Base-by-base conservation (phyloP, 2,797 vertebrate genomes). In the Myotis daubentonii region DNA sequence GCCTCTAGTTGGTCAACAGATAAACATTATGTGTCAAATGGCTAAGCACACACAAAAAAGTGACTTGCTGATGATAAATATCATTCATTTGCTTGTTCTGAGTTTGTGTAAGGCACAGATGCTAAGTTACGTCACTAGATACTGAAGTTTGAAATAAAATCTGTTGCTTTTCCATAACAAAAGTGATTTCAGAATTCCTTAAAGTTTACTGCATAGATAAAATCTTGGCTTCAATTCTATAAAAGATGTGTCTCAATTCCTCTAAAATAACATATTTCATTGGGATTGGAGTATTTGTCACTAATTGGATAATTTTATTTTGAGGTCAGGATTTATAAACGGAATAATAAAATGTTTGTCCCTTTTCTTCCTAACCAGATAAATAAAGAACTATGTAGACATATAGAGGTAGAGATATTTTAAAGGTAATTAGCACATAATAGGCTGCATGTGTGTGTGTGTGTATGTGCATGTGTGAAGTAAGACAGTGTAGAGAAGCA, bases 81-180 rank as follows among this genome's bases (percentile, higher is more conserved):
- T 13, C 49, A 92, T 79, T 84, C 30, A 11, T 71, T 82, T 60
- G 10, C 22, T 93, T 76, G 4, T 82, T 95, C 62, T 88, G 44
- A 85, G 11, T 57, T 82, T 83, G 12, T 25, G 5, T 49, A 80
- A 83, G 70, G 49, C 25, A 62, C 11, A 84, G 28, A 82, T 91
- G 30, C 53, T 90, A 65, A 80, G 65, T 51, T 78, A 87, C 66
- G 16, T 74, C 55, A 89, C n/a, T 60, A 72, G 41, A 79, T 72
- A 51, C 6, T 62, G 23, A 87, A 71, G 12, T 85, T 93, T 92
- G 57, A 95, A 94, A 78, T 33, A 41, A 93, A 93, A 94, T 88
- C 57, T 90, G 36, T 65, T 92, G n/a, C 83, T 95, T 93, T 87
- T 49, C 36, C 72, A 79, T 72, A 96, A 60, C 28, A 49, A 93